phyloP scores from a whole-genome alignment of 2,797 vertebrate species.

The Lepus oiostolus region DNA sequence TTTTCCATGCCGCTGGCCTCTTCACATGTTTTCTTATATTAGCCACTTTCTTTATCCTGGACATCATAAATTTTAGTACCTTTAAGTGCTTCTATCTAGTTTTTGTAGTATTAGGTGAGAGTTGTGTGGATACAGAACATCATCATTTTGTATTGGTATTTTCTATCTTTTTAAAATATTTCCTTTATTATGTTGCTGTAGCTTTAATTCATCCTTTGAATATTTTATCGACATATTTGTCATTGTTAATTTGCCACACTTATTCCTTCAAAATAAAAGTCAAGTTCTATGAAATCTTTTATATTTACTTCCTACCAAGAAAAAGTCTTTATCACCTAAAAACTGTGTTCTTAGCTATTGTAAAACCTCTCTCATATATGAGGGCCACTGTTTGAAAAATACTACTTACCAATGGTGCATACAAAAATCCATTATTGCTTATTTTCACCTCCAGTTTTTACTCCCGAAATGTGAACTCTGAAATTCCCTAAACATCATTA shows the following conservation, averaged over 20 bases:
- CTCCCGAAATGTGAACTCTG: not conserved
- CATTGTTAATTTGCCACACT: not conserved
- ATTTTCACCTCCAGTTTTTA: not conserved
- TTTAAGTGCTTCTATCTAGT: not conserved
- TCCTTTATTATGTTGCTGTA: not conserved
- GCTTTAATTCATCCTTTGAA: not conserved
- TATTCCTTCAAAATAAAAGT: not conserved
- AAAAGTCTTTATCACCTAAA: not conserved
- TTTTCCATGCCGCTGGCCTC: not conserved
- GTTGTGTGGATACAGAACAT: not conserved
- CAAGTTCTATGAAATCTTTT: not conserved
- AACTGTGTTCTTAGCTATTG: not conserved
- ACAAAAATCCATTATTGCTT: not conserved
- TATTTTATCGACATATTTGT: not conserved
- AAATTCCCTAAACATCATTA: not conserved
- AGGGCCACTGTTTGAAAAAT: not conserved
- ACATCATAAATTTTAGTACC: not conserved
- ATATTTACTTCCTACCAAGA: not conserved
- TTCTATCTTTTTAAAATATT: not conserved
- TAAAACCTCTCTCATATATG: not conserved
- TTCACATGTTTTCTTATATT: constrained; percentile 24
- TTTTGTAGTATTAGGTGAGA: not conserved
- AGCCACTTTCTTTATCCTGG: not conserved
- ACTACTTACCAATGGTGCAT: not conserved
- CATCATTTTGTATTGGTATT: not conserved